Base-by-base conservation (phyloP, 2,888 invertebrate species). In the Tridacna crocea region DNA sequence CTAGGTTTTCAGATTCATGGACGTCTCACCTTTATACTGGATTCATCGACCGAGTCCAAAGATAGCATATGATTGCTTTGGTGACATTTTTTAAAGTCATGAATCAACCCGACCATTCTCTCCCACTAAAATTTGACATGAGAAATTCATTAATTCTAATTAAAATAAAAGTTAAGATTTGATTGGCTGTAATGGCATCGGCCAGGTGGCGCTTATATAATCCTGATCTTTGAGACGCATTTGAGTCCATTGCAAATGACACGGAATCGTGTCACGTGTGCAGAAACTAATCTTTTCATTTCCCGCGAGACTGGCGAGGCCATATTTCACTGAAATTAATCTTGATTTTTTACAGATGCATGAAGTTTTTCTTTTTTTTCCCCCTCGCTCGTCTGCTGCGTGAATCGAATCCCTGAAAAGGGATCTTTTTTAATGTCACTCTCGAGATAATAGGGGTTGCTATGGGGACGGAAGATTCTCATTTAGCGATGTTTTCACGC, bases 281-380 rank as follows among this genome's bases (percentile, higher is more conserved):
- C 51, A 51, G 70, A 51, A 24, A 70, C 48, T 70, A 63, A 55
- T 60, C 48, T 48, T 75, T 61, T 65, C 65, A 13, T 66, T 66
- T 76, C 76, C 68, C 76, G 13, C 27, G 66, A 66, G 76, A 76
- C 26, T n/a, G 66, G n/a, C 22, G 48, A 10, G 63, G 48, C 76
- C 66, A 68, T 76, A 76, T 65, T 66, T 76, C 76, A 66, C 76
- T 19, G n/a, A 51, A 76, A 76, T 76, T 65, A 76, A 76, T 76
- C 76, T 65, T 65, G 76, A 76, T 76, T 66, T 36, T 76, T 66
- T 63, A 58, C 65, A 58, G 70, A 70, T 70, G 70, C 70, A 70
- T 51, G 70, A 36, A 36, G 36, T 26, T 36, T 51, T 48, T 26
- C 70, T 22, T 51, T 46, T 47, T 61, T 70, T 70, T 51, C 51